Evolutionary conservation across 2,888 invertebrate species (phyloP), one percentile per base, ranked within the genome.

Genomic region (Folsomia candida): DNA sequence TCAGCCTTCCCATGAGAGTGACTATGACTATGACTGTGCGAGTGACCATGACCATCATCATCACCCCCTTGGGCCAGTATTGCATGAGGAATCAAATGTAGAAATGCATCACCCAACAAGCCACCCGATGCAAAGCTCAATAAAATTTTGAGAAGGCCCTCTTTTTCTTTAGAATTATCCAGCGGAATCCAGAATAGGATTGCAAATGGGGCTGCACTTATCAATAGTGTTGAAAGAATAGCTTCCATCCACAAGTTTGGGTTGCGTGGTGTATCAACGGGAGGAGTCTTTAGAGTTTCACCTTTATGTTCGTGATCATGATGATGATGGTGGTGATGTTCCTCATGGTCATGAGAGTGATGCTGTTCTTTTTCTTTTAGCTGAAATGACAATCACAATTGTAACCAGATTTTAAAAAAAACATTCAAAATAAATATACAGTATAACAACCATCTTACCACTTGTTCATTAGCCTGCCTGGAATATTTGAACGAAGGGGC

Each of bases 61-160:
- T 67, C 70, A n/a, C 75, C 79, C 6, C 73, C 78, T 66, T 79
- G 76, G 0, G 89, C 88, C 77, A 86, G 86, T 28, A 90, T 87
- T 61, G 99, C 97, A 84, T 99, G 99, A 1, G 99, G 99, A 82
- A 99, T 99, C 76, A 99, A 86, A 85, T 99, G 99, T 4, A 99
- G 87, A 84, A 99, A 99, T 0, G 99, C 98, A 86, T 99, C 99
- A 6, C 99, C 99, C 0, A 99, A 86, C 18, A 99, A 87, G 60
- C 99, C 95, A 58, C 97, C 95, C 1, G 96, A 94, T 0, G 96
- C 97, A 84, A 97, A 97, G 20, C 94, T 93, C 60, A 97, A 84
- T 62, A 97, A 86, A 72, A 97, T 88, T 85, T 97, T 98, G 6
- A 98, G 85, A 51, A 94, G 85, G 0, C 94, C 91, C 83, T 93